Evolutionary conservation across 2,113 vertebrate species (phyloP), one percentile per base, ranked within the genome.

Genomic region (Campylomormyrus tamandua): DNA sequence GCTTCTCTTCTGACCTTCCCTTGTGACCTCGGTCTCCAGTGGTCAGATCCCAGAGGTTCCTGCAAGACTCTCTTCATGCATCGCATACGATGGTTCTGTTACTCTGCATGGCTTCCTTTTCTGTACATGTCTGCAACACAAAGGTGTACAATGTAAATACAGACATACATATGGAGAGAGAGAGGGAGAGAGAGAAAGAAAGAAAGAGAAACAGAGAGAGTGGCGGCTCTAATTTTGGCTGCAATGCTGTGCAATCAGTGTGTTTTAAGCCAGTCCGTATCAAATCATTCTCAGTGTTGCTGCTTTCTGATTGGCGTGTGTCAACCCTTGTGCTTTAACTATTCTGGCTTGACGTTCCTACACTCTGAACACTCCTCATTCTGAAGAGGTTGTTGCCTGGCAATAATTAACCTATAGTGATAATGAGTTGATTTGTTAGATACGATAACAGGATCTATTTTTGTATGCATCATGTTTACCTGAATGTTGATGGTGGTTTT

Each of bases 401-500:
- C 95, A 96, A 95, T 95, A 96, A 95, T 92, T 93, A 93, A 92
- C 89, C 91, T 90, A 91, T 91, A 93, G 83, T 94, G 31, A 87
- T 53, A 87, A 93, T 93, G 93, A 92, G 93, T 93, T 92, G 92
- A 91, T 92, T 90, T 93, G 91, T 48, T 87, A 53, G 91, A 92
- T 91, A 93, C 91, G 94, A 88, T 58, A 90, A 94, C 93, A 95
- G 91, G 92, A 95, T 96, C 94, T 96, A 96, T 96, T 96, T 96
- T 96, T 96, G 95, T 96, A 96, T 96, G 96, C 95, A 96, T 96
- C 94, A 94, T 89, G 93, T 96, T 94, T 93, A 94, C 92, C 91
- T 93, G 94, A 93, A 93, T 94, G 95, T 95, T 94, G 93, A 94
- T 94, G 90, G 92, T 91, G 90, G 92, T 95, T 96, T 90, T 96